Percentiles rank a stretch among this genome's conserved stretches.
Conservation (phyloP, 2,888 invertebrate genomes). For the Chrysomela aeneicollis region DNA sequence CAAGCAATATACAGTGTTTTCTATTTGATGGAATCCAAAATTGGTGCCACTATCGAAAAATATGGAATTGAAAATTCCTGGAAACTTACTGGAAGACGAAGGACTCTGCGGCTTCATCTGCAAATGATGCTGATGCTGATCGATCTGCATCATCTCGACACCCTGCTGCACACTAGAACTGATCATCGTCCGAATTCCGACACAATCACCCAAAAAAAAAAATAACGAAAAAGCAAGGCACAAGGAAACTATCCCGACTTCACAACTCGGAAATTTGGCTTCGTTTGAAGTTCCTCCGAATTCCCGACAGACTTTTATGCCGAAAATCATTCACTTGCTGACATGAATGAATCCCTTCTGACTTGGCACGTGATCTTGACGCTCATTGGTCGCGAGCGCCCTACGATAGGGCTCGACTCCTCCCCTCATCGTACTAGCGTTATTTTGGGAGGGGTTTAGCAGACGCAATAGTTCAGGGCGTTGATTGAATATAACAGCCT, state of each 20-base stretch:
- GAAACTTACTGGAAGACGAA: slow-evolving; percentile 43
- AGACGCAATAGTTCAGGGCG: too few species aligned
- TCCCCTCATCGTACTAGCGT: slow-evolving; percentile 29
- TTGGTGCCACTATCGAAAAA: too few species aligned
- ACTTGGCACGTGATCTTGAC: slow-evolving; percentile 26
- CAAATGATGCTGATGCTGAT: slow-evolving; percentile 41
- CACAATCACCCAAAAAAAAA: slow-evolving; percentile 13
- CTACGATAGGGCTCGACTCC: slow-evolving; percentile 33
- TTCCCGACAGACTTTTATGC: slow-evolving; percentile 33
- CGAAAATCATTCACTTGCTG: slow-evolving; percentile 28
- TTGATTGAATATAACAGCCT: too few species aligned
- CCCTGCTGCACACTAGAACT: slow-evolving; percentile 37
- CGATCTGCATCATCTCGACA: slow-evolving; percentile 40
- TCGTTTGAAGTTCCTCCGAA: slow-evolving; percentile 35
- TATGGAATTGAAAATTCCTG: not conserved
- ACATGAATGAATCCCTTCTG: slow-evolving; percentile 44
- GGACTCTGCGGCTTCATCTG: slow-evolving; percentile 37
- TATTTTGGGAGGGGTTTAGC: slow-evolving; percentile 33
- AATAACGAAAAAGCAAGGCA: not conserved
- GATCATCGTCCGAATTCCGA: slow-evolving; percentile 29
- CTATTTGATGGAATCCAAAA: too few species aligned
- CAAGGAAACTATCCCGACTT: slow-evolving; percentile 14
- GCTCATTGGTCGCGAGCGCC: slow-evolving; percentile 40
- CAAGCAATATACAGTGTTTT: too few species aligned
- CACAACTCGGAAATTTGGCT: slow-evolving; percentile 19